phyloP scores from a whole-genome alignment of 1,140 invertebrate species.

The Philopotamus ludificatus region DNA sequence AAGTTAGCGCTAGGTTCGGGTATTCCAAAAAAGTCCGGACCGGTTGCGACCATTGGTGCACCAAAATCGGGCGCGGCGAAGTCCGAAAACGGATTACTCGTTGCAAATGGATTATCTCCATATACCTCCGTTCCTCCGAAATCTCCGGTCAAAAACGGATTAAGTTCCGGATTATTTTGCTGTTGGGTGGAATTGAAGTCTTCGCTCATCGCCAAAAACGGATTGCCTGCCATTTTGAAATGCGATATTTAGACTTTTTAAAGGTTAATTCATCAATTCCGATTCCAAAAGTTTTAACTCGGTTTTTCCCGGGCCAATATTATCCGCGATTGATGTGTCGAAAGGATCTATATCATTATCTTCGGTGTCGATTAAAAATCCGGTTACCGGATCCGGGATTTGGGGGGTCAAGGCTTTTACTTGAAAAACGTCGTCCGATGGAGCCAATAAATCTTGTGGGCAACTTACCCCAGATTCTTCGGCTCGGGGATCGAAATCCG shows the following conservation, averaged over 20 bases:
- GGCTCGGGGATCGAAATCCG: conserved; percentile 59
- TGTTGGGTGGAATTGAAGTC: conserved; percentile 54
- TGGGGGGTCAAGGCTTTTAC: conserved; percentile 67
- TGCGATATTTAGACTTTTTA: conserved; percentile 10
- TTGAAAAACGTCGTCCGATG: conserved; percentile 63
- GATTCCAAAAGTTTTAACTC: conserved; percentile 75
- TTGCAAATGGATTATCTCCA: conserved; percentile 62
- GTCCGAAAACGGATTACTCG: conserved; percentile 63
- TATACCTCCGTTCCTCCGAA: conserved; percentile 46
- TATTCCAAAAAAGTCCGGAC: conserved; percentile 50
- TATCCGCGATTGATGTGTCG: conserved; percentile 74
- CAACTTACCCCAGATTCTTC: conserved; percentile 47
- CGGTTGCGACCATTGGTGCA: conserved; percentile 52
- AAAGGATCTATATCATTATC: conserved; percentile 69
- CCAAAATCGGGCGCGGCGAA: conserved; percentile 57
- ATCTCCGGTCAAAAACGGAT: conserved; percentile 72
- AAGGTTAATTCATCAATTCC: conserved; percentile 60
- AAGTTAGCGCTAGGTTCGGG: conserved; percentile 47
- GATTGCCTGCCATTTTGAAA: conserved; percentile 66
- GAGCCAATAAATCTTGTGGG: conserved; percentile 55
- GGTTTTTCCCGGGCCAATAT: conserved; percentile 72
- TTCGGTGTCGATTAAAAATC: conserved; percentile 44
- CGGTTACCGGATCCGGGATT: conserved; percentile 44
- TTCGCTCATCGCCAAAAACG: conserved; percentile 73
- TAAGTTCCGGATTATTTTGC: conserved; percentile 58